Conservation (phyloP, 2,113 vertebrate species). For the Myotis yumanensis region DNA sequence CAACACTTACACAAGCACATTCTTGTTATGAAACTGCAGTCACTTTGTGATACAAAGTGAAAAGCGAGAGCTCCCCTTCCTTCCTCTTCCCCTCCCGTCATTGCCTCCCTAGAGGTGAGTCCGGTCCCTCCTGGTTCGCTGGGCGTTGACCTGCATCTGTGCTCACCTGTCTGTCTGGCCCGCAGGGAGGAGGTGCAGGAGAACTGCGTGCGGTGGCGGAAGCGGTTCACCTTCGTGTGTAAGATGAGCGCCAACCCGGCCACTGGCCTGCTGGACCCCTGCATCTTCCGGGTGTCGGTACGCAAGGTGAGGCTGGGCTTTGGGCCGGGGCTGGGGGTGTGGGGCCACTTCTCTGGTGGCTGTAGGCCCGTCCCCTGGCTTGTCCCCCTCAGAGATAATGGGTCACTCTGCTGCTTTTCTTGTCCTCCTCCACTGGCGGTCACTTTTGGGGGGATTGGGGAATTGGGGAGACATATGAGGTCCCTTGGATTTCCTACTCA, state of each 20-base stretch:
- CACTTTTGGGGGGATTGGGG: not conserved
- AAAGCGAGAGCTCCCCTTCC: not conserved
- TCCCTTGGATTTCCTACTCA: constrained; percentile 44
- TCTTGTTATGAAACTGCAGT: not conserved
- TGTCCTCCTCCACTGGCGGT: not conserved
- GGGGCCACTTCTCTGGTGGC: not conserved
- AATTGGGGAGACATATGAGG: not conserved
- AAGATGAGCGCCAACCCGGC: constrained; percentile 98
- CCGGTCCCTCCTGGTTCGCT: not conserved
- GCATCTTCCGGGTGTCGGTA: constrained; percentile 96
- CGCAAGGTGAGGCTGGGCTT: constrained; percentile 89
- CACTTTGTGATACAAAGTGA: not conserved
- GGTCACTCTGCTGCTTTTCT: not conserved
- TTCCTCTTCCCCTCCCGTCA: not conserved
- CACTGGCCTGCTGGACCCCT: constrained; percentile 96
- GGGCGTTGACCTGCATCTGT: not conserved
- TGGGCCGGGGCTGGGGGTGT: too few relatives aligned
- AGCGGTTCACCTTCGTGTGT: constrained; percentile 95
- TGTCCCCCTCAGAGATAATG: not conserved
- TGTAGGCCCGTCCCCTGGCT: not conserved
- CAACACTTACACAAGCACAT: not conserved
- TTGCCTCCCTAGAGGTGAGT: not conserved
- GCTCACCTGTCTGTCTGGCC: not conserved
- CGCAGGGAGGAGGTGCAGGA: constrained; percentile 94
- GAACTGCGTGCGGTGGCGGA: constrained; percentile 97